Conservation (phyloP, 2,888 invertebrate species). For the Melolontha melolontha region DNA sequence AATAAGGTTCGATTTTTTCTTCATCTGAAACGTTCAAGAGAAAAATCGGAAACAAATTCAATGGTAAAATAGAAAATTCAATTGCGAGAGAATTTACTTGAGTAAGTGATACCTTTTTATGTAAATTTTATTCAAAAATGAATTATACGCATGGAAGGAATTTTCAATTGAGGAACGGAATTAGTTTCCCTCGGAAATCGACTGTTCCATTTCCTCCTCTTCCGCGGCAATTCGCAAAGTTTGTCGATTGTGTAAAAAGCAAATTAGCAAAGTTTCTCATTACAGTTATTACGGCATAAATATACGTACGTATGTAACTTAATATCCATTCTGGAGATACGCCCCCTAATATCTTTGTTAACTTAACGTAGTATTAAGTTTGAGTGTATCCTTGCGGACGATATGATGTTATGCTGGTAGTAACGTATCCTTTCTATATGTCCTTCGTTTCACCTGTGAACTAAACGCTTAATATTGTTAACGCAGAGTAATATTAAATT, state of each 20-base stretch:
- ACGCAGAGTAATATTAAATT: too few species aligned
- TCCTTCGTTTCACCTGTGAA: too few species aligned
- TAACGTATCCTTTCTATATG: background rate
- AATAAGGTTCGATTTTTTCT: too few species aligned
- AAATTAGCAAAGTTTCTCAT: constrained; percentile 11
- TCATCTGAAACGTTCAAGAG: too few species aligned
- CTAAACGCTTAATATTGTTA: too few species aligned
- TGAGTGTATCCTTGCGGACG: background rate
- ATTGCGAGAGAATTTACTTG: constrained; percentile 5
- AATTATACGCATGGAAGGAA: constrained; percentile 18
- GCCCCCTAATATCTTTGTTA: background rate
- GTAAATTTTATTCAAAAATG: constrained; percentile 33
- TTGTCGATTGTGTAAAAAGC: constrained; percentile 12
- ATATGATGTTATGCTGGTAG: background rate
- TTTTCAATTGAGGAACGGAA: constrained; percentile 27
- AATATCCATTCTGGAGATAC: background rate
- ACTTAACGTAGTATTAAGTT: background rate
- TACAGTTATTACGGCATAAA: background rate
- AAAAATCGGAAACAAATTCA: constrained; percentile 12
- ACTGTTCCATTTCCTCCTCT: constrained; percentile 14
- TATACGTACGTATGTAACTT: background rate
- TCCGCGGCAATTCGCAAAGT: background rate
- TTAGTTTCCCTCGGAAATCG: constrained; percentile 10
- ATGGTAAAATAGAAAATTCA: constrained; percentile 10
- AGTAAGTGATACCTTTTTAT: constrained; percentile 17